Base-by-base conservation (phyloP, 2,888 invertebrate genomes). In the Orthosia gothica region DNA sequence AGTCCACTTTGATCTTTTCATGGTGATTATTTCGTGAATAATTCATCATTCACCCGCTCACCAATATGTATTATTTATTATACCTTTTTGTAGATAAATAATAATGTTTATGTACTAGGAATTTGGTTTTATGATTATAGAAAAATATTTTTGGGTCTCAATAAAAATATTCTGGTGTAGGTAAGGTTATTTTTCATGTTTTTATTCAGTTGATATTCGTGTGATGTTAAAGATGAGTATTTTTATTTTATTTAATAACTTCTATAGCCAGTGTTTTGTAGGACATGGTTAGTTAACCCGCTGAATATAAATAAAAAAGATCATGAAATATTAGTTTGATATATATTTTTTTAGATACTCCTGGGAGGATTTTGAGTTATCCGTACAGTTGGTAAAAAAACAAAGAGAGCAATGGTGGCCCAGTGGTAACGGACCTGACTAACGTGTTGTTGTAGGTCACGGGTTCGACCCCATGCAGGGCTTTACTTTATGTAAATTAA, bases 11-110 rank as follows among this genome's bases (percentile, higher is more conserved):
- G 92, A 93, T 93, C 88, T 90, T 84, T 89, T 85, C 90, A 89
- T 87, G 87, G 88, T 87, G 89, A 91, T 92, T 91, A 91, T 91
- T 76, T 85, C 54, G 66, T 90, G 93, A 92, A 92, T 92, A 83
- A 92, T 93, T 92, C 92, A 92, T 72, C 55, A 47, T 40, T 74
- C 49, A 61, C 79, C 79, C 80, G 80, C 68, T 70, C 81, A 63
- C 74, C 79, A 75, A 84, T 87, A 88, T 88, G 88, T 88, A 81
- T 88, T 89, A 87, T 85, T 85, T 89, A 88, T 89, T 70, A 72
- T 80, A 70, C 74, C 81, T 82, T 86, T 84, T 83, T 73, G 70
- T 77, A 79, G 68, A 74, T 81, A 76, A 81, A 83, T 79, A 82
- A 68, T 59, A 79, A 85, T 85, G 76, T 80, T 85, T 81, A 81